Conservation (phyloP, 2,888 invertebrate species). For the Strigamia crassipes region DNA sequence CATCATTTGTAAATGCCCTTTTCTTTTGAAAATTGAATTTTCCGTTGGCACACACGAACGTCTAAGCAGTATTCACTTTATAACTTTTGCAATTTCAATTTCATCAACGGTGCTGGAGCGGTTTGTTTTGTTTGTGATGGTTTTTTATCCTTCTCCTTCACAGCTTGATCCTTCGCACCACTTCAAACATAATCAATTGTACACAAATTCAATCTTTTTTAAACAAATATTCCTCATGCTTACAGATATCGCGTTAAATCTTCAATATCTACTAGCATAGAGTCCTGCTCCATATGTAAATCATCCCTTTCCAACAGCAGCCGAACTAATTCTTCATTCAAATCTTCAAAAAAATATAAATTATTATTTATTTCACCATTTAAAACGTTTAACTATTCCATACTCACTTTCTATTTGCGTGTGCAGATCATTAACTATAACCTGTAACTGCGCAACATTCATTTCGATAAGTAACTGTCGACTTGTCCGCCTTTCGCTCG, state of each 20-base stretch:
- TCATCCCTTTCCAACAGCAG: constrained; percentile 91
- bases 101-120: neutral
- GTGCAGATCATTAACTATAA: constrained; percentile 92
- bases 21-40: neutral
- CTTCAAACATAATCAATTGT: neutral
- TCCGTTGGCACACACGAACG: neutral
- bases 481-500: constrained; percentile 76
- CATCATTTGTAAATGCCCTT: neutral
- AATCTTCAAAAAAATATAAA: constrained; percentile 59
- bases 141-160: constrained; percentile 35
- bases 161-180: constrained; percentile 41
- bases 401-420: constrained; percentile 80
- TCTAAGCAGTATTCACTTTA: neutral
- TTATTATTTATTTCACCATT: neutral
- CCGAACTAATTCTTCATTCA: constrained; percentile 88
- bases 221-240: neutral
- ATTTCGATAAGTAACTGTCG: constrained; percentile 86
- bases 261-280: constrained; percentile 95
- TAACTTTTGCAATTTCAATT: neutral
- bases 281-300: constrained; percentile 96
- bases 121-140: constrained; percentile 1
- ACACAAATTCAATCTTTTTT: neutral
- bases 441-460: constrained; percentile 91
- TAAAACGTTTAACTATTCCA: too few species aligned
- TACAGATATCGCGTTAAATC: constrained; percentile 82